phyloP scores from a whole-genome alignment of 1,140 invertebrate species.

The Nomia melanderi region DNA sequence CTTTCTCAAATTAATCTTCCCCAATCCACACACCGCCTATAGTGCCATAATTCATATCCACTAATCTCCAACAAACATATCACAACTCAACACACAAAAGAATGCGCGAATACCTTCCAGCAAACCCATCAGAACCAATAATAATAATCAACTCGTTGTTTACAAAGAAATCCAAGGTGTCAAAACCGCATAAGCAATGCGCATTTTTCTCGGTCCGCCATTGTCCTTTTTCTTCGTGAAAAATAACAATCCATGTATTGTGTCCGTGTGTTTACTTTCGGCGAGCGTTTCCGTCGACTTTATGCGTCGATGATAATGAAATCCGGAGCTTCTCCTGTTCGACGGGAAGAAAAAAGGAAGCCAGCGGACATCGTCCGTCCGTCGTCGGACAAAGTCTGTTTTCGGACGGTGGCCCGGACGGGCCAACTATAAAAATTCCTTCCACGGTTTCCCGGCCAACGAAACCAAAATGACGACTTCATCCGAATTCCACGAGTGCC shows the following conservation, averaged over 20 bases:
- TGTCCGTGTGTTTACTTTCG: constrained; percentile 24
- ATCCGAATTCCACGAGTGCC: constrained; percentile 56
- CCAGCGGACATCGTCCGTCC: too few relatives aligned
- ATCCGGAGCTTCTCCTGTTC: too few relatives aligned
- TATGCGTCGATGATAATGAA: constrained; percentile 47
- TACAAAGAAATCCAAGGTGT: neutral
- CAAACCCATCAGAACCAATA: neutral
- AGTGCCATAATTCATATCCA: too few relatives aligned
- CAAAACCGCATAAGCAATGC: neutral
- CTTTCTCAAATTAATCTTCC: too few relatives aligned
- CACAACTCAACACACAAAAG: too few relatives aligned
- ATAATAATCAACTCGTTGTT: neutral
- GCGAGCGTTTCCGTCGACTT: constrained; percentile 29
- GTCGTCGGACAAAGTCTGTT: constrained; percentile 8
- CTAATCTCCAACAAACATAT: too few relatives aligned
- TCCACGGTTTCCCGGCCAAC: constrained; percentile 55
- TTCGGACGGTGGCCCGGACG: constrained; percentile 21
- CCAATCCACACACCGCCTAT: too few relatives aligned
- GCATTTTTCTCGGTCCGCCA: neutral
- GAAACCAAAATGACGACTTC: constrained; percentile 55
- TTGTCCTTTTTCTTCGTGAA: neutral
- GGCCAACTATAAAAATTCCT: constrained; percentile 60
- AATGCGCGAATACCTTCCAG: too few relatives aligned
- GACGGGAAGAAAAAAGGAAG: constrained; percentile 11
- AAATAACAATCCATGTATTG: neutral